Evolutionary conservation across 2,113 vertebrate species (phyloP).

Genomic region (Isichthys henryi): DNA sequence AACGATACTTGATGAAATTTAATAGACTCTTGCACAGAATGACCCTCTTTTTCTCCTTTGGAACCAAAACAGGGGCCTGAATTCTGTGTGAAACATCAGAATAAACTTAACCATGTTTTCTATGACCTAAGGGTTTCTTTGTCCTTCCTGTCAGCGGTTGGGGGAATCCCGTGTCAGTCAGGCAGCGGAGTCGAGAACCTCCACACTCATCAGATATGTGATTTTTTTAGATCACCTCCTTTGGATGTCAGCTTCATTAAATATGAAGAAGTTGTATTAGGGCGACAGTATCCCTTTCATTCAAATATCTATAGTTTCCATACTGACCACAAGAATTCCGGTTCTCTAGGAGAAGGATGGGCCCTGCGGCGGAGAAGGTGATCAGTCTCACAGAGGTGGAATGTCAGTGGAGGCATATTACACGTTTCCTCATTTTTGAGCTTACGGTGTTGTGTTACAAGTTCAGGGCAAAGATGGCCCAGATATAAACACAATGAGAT

Average conservation of each 20-base stretch:
- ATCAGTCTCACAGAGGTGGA: background rate
- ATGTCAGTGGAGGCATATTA: background rate
- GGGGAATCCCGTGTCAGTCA: background rate
- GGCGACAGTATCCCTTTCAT: background rate
- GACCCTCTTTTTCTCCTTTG: background rate
- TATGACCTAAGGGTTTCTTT: slow-evolving; percentile 7
- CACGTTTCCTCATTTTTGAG: background rate
- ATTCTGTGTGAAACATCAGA: slow-evolving; percentile 39
- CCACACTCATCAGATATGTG: background rate
- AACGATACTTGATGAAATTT: slow-evolving; percentile 30
- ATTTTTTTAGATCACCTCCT: background rate
- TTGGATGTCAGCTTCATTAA: background rate
- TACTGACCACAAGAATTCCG: background rate
- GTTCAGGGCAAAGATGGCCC: background rate
- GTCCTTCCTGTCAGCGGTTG: background rate
- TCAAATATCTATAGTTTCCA: background rate
- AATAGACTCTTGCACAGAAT: slow-evolving; percentile 19
- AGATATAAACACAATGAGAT: background rate
- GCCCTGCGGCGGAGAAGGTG: background rate
- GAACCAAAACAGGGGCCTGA: slow-evolving; percentile 19
- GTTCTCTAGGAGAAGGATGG: background rate
- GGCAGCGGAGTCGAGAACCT: background rate
- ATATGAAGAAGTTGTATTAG: background rate
- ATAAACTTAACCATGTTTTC: slow-evolving; percentile 44
- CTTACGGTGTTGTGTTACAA: background rate